Evolutionary conservation across 2,113 vertebrate species (phyloP).

Genomic region (Puntigrus tetrazona): DNA sequence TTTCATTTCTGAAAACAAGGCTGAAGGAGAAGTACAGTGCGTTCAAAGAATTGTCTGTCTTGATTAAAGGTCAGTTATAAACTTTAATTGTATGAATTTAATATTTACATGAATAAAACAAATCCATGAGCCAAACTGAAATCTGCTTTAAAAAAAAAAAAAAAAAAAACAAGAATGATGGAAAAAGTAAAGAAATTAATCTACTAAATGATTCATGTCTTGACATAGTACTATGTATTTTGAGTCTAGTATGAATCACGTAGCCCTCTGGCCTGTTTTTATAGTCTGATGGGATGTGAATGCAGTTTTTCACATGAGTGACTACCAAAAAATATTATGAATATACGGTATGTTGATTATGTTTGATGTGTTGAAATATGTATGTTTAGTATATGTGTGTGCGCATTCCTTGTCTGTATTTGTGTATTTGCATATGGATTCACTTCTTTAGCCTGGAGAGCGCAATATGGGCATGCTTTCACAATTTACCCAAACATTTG

Average conservation of each 20-base stretch:
- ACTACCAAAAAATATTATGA: background rate
- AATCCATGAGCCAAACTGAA: background rate
- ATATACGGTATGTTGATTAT: background rate
- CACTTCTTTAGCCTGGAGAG: background rate
- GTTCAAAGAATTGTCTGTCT: background rate
- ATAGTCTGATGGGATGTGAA: conserved; percentile 2
- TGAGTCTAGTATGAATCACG: conserved; percentile 1
- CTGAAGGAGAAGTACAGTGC: background rate
- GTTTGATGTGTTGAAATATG: background rate
- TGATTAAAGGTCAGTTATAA: background rate
- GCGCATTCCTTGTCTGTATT: background rate
- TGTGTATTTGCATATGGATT: background rate
- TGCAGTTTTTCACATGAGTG: background rate
- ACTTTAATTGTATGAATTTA: background rate
- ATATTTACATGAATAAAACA: background rate
- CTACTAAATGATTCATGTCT: background rate
- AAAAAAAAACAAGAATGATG: background rate
- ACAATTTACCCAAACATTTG: background rate
- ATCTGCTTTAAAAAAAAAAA: background rate
- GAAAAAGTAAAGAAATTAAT: background rate
- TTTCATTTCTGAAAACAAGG: background rate
- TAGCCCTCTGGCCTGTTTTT: background rate
- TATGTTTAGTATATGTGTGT: background rate
- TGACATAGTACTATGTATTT: background rate
- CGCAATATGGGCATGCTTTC: background rate